Evolutionary conservation across 2,888 invertebrate genomes (phyloP).

Genomic region (Rhopalosiphum nymphaeae): DNA sequence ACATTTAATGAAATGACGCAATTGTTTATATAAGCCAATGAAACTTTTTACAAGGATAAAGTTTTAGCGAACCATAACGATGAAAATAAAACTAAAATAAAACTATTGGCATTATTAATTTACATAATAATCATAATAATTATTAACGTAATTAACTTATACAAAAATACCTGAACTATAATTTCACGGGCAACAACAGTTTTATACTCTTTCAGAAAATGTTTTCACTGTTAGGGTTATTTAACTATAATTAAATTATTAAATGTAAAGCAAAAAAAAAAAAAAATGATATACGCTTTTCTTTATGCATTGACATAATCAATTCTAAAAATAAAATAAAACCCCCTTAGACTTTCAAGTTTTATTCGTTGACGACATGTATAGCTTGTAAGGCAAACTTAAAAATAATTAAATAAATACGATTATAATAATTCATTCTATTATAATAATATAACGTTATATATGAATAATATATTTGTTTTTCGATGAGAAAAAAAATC

Average conservation of each 20-base stretch:
- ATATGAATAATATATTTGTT: neutral
- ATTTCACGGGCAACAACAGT: neutral
- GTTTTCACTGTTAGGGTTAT: neutral
- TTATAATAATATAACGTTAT: neutral
- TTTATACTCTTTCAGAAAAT: conserved; percentile 18
- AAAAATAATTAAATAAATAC: neutral
- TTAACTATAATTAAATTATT: conserved; percentile 22
- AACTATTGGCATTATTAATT: neutral
- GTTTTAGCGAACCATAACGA: neutral
- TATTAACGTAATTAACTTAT: neutral
- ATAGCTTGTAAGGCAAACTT: neutral
- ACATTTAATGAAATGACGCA: neutral
- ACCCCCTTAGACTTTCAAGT: neutral
- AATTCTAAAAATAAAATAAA: neutral
- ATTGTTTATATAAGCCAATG: neutral
- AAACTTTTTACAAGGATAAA: neutral
- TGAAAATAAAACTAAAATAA: neutral
- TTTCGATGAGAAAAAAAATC: neutral
- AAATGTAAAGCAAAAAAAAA: neutral
- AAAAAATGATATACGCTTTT: neutral
- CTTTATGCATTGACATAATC: neutral
- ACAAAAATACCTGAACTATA: neutral
- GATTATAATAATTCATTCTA: neutral
- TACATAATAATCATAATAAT: conserved; percentile 13
- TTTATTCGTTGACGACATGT: neutral